Conservation (phyloP, 1,140 invertebrate genomes). For the Leptopilina boulardi region DNA sequence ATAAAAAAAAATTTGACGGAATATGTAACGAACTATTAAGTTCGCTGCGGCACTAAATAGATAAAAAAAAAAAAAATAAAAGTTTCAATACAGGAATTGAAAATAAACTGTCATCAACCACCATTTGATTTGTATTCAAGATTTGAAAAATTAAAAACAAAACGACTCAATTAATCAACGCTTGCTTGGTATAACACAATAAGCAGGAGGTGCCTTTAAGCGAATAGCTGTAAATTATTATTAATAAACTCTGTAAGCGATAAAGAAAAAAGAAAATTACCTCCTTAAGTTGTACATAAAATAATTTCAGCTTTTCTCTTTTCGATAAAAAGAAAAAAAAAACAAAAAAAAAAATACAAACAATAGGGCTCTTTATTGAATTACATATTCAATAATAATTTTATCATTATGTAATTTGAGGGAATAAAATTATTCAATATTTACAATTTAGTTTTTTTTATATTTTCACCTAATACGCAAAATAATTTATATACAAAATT, state of each 20-base stretch:
- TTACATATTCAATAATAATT: not conserved
- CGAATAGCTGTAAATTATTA: constrained; percentile 35
- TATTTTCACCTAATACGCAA: not conserved
- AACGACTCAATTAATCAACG: not conserved
- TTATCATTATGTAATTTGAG: not conserved
- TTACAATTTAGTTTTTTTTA: not conserved
- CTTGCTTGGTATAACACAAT: constrained; percentile 25
- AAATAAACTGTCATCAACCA: not conserved
- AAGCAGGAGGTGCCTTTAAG: constrained; percentile 43
- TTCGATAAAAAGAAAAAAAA: no score
- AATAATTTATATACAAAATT: not conserved
- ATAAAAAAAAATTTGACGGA: not conserved
- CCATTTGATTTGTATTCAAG: not conserved
- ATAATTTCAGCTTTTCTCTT: constrained; percentile 23
- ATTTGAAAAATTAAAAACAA: not conserved
- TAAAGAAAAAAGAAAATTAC: not conserved
- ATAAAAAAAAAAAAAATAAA: not conserved
- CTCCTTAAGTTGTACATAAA: constrained; percentile 33
- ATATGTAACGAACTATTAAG: not conserved
- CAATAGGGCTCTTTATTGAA: no score
- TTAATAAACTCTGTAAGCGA: constrained; percentile 30
- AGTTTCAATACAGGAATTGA: not conserved
- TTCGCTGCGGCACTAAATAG: not conserved
- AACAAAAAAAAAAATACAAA: no score
- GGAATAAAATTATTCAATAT: constrained; percentile 20